Evolutionary conservation across 2,888 invertebrate genomes (phyloP), one percentile per base, ranked within the genome.

Genomic region (Nephrocerus scutellatus): DNA sequence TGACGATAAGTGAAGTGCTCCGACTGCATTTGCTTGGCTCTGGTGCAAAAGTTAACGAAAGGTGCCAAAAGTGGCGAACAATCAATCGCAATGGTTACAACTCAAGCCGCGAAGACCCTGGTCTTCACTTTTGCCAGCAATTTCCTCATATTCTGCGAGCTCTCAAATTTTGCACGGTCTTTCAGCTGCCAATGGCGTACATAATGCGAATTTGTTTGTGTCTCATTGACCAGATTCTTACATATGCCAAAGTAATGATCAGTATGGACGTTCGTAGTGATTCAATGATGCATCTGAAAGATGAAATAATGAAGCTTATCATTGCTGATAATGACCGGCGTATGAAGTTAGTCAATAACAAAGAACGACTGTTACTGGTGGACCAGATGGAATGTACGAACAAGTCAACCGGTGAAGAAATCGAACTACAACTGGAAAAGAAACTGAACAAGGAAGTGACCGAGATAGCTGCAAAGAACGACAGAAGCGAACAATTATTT

Each of bases 1-100:
- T 85, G 49, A 92, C 92, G 0, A 70, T 95, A 33, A 84, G 86
- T 6, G 97, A 97, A 72, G 79, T 96, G 8, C 70, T 97, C n/a
- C 77, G 96, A 51, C 55, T 82, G 36, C 84, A 85, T 71, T 66
- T 85, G 33, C 68, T 85, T 24, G 73, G 78, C 13, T 86, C 87
- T 1, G 89, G 89, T 2, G 78, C 83, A 2, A 57, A 70, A 34
- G 76, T 80, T 4, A 76, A 75, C 43, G 79, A 79, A 32, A 76
- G 74, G 34, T 77, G 80, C 36, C 77, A 80, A 12, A 79, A 79
- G 57, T 85, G 84, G 83, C 76, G 87, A 44, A 79, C 77, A 55
- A 78, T 78, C 56, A 79, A 83, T 65, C 76, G 85, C 55, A 85
- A 92, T 44, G 90, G 90, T 2, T 92, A 87, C 70, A 78, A 77